Evolutionary conservation across 2,113 vertebrate species (phyloP).

Genomic region (Epinephelus lanceolatus): DNA sequence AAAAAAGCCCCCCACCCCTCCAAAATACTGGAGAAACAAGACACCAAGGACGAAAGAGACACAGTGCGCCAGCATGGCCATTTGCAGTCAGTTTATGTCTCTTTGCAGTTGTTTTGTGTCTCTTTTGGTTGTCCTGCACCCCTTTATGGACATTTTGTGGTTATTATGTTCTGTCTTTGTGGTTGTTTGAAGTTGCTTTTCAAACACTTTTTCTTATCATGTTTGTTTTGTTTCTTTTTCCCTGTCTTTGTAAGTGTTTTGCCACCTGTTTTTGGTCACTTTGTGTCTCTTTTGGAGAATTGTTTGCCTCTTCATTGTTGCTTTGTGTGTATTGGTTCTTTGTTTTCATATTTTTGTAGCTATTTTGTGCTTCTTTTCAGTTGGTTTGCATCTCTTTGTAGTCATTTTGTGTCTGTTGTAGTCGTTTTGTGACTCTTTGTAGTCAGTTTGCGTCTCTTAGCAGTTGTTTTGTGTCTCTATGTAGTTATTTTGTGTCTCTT

Average conservation of each 20-base stretch:
- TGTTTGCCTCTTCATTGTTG: too few relatives aligned
- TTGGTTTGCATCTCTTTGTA: too few relatives aligned
- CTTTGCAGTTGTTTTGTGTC: background rate
- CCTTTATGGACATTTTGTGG: background rate
- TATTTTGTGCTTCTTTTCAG: background rate
- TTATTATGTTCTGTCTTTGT: background rate
- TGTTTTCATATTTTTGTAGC: background rate
- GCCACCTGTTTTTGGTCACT: too few relatives aligned
- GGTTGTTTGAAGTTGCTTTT: background rate
- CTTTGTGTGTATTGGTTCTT: background rate
- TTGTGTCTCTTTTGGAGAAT: background rate
- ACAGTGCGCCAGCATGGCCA: too few relatives aligned
- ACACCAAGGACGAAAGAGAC: background rate
- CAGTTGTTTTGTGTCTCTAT: background rate
- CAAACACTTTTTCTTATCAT: background rate
- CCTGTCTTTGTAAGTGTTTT: too few relatives aligned
- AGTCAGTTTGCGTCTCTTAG: too few relatives aligned
- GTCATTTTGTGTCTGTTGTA: background rate
- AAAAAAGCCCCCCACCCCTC: background rate
- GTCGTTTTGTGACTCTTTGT: background rate
- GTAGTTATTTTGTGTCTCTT: too few relatives aligned
- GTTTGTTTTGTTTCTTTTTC: background rate
- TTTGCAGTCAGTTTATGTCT: background rate
- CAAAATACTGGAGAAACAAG: background rate
- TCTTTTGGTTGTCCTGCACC: background rate